A percentile compares a stretch with the other conserved stretches of the same genome.
phyloP scores from a whole-genome alignment of 2,797 vertebrate genomes.

The Anguilla megastoma region DNA sequence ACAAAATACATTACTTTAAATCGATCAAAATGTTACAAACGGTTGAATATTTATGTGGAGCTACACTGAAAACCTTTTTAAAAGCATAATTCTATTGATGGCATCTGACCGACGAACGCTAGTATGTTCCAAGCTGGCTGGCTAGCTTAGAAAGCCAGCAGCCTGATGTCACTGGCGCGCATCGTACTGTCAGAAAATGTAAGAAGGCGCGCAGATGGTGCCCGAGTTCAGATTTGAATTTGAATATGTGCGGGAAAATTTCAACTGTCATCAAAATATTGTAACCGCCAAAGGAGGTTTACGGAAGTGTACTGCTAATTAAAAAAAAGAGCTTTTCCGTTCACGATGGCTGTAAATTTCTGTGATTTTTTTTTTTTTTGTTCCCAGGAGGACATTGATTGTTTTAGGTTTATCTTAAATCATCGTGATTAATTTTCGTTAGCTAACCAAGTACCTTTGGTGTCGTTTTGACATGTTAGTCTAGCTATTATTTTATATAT shows the following conservation, averaged over 20 bases:
- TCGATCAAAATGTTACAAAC: neutral
- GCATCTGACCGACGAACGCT: too few species aligned
- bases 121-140: neutral
- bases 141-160: neutral
- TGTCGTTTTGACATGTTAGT: too few species aligned
- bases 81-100: neutral
- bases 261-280: constrained; percentile 21
- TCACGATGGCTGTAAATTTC: neutral
- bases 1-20: neutral
- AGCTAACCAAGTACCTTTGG: too few species aligned
- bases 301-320: neutral
- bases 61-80: neutral
- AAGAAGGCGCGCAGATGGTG: constrained; percentile 28
- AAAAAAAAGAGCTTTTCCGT: neutral
- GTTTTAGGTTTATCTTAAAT: neutral
- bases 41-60: neutral
- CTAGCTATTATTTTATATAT: neutral
- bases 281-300: constrained; percentile 25
- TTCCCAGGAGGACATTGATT: too few species aligned
- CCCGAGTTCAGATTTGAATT: constrained; percentile 72
- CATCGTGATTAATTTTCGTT: too few species aligned
- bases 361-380: neutral
- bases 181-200: constrained; percentile 3
- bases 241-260: constrained; percentile 76
- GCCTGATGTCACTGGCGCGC: constrained; percentile 17